phyloP scores from a whole-genome alignment of 1,140 invertebrate genomes.

The Gryon sp. region DNA sequence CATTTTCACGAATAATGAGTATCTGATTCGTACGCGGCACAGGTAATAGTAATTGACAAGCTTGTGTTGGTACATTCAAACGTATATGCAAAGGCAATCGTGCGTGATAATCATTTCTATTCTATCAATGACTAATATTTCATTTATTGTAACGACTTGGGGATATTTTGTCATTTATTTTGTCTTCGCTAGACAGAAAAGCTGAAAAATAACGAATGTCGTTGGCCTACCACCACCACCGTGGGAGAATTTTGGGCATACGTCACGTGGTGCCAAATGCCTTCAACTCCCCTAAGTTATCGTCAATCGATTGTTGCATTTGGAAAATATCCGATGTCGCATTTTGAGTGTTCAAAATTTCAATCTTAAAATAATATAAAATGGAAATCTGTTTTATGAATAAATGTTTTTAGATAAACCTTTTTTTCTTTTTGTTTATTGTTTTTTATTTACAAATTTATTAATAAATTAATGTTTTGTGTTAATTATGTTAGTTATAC shows the following conservation, averaged over 20 bases:
- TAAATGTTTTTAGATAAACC: too few relatives aligned
- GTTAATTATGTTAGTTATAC: too few relatives aligned
- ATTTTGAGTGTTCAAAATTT: neutral
- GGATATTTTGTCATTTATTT: slow-evolving; percentile 36
- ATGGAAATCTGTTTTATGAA: too few relatives aligned
- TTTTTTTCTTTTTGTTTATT: too few relatives aligned
- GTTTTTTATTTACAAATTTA: too few relatives aligned
- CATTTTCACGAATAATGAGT: slow-evolving; percentile 33
- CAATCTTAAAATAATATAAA: neutral
- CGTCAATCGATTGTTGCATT: neutral
- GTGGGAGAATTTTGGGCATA: slow-evolving; percentile 25
- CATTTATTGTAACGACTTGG: too few relatives aligned
- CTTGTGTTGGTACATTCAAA: slow-evolving; percentile 24
- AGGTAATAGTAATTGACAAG: slow-evolving; percentile 38
- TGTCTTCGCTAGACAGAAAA: slow-evolving; percentile 9
- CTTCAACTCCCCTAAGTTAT: slow-evolving; percentile 1
- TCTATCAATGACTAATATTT: slow-evolving; percentile 7
- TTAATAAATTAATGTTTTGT: too few relatives aligned
- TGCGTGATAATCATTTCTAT: slow-evolving; percentile 41
- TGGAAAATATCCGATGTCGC: neutral
- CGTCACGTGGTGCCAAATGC: neutral
- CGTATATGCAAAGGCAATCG: slow-evolving; percentile 29
- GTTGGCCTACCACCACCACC: too few relatives aligned
- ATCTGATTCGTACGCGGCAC: slow-evolving; percentile 13
- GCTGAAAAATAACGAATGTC: too few relatives aligned